A percentile compares a stretch with the other conserved stretches of the same genome.
These are phyloP conservation scores for Gari tellinella DNA, from an alignment of 2,888 invertebrate species.

Conservation along the genomic window DNA sequence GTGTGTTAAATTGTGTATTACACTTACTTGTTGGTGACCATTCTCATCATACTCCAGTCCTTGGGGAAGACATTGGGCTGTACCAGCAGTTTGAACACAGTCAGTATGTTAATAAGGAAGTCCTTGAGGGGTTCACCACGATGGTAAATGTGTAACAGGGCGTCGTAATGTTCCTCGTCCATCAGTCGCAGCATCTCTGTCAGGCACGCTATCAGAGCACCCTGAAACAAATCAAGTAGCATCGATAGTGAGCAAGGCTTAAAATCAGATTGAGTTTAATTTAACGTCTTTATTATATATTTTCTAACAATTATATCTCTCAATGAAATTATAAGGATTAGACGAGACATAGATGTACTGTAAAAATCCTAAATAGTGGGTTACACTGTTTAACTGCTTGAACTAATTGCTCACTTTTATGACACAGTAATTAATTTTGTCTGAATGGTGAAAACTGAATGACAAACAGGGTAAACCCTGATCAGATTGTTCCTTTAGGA, in stretches of 20 bases:
- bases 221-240: constrained; percentile 86
- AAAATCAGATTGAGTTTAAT: too few species aligned
- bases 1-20: too few species aligned
- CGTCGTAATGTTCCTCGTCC: constrained; percentile 94
- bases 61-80: constrained; percentile 92
- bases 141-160: constrained; percentile 91
- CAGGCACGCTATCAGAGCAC: constrained; percentile 94
- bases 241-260: too few species aligned
- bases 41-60: constrained; percentile 96
- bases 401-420: too few species aligned
- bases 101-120: constrained; percentile 92
- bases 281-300: too few species aligned
- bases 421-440: too few species aligned
- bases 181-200: constrained; percentile 93
- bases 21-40: constrained; percentile 90
- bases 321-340: too few species aligned
- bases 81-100: constrained; percentile 92
- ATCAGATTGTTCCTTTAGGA: background rate
- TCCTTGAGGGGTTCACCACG: constrained; percentile 87
- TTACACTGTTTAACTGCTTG: too few species aligned
- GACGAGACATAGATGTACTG: too few species aligned
- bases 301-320: too few species aligned
- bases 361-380: too few species aligned
- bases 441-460: too few species aligned
- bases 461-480: background rate